Conservation (phyloP, 2,797 vertebrate species). For the Ptychobarbus kaznakovi region DNA sequence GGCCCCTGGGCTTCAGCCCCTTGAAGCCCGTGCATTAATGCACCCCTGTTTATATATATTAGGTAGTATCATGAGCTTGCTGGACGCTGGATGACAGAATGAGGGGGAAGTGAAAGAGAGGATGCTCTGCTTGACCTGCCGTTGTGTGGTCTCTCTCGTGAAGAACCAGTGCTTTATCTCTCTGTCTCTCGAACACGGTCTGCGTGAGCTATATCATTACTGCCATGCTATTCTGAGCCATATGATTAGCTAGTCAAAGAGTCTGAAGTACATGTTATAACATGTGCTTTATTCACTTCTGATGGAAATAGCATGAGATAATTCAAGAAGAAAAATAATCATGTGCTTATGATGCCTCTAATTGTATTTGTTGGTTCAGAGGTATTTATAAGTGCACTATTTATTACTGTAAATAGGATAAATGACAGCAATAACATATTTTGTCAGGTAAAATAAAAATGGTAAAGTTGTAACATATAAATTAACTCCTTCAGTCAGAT, state of each 20-base stretch:
- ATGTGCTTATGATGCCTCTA: not conserved
- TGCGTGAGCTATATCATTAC: conserved; percentile 43
- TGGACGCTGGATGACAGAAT: not conserved
- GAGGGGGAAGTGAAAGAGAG: conserved; percentile 18
- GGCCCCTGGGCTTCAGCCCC: no score
- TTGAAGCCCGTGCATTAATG: no score
- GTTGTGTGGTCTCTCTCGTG: conserved; percentile 33
- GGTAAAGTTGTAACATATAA: not conserved
- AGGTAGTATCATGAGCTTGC: not conserved
- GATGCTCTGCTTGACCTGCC: conserved; percentile 48
- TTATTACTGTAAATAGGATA: not conserved
- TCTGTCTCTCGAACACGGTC: conserved; percentile 23
- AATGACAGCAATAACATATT: not conserved
- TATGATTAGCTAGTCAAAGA: conserved; percentile 44
- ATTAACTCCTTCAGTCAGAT: not conserved
- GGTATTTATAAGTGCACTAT: not conserved
- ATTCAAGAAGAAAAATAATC: not conserved
- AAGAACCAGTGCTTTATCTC: conserved; percentile 48
- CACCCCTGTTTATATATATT: not conserved
- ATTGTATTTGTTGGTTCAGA: not conserved
- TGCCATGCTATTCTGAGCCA: conserved; percentile 29
- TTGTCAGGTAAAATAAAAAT: not conserved
- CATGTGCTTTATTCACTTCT: not conserved
- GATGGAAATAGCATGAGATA: not conserved
- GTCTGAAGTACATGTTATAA: conserved; percentile 11